Conservation (phyloP, 2,888 invertebrate species). For the Drosophila anceps region DNA sequence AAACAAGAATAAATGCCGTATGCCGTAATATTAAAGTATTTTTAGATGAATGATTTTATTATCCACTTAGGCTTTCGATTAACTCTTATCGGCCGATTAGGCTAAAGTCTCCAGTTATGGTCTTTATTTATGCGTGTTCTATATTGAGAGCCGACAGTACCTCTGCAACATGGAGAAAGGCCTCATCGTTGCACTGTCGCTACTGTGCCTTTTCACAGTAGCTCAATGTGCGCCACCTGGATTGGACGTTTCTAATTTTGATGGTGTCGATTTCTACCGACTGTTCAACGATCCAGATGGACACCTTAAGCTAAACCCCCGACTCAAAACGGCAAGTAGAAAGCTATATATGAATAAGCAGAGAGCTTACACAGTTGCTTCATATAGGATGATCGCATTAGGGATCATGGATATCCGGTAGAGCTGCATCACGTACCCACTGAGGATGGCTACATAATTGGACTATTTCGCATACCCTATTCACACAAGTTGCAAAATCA, state of each 20-base stretch:
- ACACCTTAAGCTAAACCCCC: conserved; percentile 31
- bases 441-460: conserved; percentile 74
- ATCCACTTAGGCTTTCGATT: conserved; percentile 8
- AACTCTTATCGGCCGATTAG: conserved; percentile 31
- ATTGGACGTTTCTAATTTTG: background rate
- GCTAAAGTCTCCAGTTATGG: background rate
- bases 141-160: conserved; percentile 15
- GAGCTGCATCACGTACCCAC: conserved; percentile 87
- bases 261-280: conserved; percentile 33
- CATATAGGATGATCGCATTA: conserved; percentile 57
- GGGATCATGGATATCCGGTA: conserved; percentile 87
- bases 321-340: conserved; percentile 35
- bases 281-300: conserved; percentile 50
- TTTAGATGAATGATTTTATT: conserved; percentile 2
- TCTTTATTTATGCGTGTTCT: conserved; percentile 13
- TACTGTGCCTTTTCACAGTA: conserved; percentile 2
- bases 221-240: conserved; percentile 8
- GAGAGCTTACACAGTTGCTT: background rate
- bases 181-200: conserved; percentile 11
- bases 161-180: conserved; percentile 17
- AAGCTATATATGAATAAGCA: background rate
- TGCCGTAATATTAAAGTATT: background rate
- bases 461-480: conserved; percentile 76
- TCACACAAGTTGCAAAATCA: conserved; percentile 63
- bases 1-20: background rate